phyloP scores from a whole-genome alignment of 2,113 vertebrate genomes.

The Pachyramphus minor region DNA sequence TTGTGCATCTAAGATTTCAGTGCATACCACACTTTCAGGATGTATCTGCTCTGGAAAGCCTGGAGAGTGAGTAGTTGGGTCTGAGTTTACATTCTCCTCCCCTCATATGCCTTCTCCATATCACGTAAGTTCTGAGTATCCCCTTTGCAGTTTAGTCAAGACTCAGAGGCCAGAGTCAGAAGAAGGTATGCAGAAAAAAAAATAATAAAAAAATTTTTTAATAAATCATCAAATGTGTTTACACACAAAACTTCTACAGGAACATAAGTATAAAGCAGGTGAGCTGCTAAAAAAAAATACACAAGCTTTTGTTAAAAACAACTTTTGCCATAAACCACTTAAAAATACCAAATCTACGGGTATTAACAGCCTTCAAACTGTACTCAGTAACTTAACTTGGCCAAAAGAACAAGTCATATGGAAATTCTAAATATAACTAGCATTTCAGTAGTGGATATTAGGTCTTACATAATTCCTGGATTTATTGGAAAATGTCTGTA shows the following conservation, averaged over 20 bases:
- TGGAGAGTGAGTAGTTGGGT: neutral
- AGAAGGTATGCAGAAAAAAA: neutral
- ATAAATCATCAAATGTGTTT: neutral
- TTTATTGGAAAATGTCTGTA: neutral
- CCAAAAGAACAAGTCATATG: neutral
- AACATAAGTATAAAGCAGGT: neutral
- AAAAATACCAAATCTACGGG: neutral
- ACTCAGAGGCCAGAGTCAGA: neutral
- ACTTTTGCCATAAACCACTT: neutral
- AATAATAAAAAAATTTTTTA: neutral
- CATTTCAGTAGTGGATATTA: neutral
- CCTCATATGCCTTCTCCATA: rapidly evolving
- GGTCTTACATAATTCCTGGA: neutral
- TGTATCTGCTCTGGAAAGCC: neutral
- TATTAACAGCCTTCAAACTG: neutral
- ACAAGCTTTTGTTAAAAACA: neutral
- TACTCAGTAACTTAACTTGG: neutral
- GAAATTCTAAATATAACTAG: neutral
- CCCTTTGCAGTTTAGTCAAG: neutral
- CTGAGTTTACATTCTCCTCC: neutral
- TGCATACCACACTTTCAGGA: neutral
- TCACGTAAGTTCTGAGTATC: neutral
- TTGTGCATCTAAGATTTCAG: neutral
- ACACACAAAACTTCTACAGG: neutral
- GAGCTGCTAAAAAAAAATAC: neutral